Conservation (phyloP, 2,888 invertebrate species). For the Drosophila peninsularis region DNA sequence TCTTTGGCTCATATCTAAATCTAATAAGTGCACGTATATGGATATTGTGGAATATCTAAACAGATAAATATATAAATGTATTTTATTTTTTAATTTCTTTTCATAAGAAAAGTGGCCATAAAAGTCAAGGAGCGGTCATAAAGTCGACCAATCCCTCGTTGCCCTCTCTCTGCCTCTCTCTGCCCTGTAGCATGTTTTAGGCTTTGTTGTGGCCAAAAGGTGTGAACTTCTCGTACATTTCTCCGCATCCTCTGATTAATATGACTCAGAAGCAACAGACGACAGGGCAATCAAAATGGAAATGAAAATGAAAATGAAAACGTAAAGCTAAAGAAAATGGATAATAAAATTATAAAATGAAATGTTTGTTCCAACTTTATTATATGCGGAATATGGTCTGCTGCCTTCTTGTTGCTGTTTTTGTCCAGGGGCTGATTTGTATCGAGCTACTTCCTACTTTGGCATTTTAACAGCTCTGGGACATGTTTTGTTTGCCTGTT, state of each 20-base stretch:
- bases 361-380: constrained; percentile 64
- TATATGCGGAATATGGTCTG: constrained; percentile 33
- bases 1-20: constrained; percentile 67
- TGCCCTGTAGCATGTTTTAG: neutral
- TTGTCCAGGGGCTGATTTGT: constrained; percentile 29
- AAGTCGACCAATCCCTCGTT: constrained; percentile 53
- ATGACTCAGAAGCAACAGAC: constrained; percentile 54
- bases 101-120: constrained; percentile 69
- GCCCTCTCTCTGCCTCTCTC: neutral
- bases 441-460: constrained; percentile 13
- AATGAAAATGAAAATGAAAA: constrained; percentile 30
- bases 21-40: constrained; percentile 59
- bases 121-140: constrained; percentile 69
- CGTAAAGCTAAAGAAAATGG: constrained; percentile 53
- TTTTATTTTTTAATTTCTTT: constrained; percentile 67
- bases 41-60: constrained; percentile 18
- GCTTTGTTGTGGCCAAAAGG: constrained; percentile 73
- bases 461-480: constrained; percentile 16
- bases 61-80: constrained; percentile 34
- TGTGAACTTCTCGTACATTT: constrained; percentile 64
- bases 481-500: constrained; percentile 22
- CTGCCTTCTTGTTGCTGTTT: constrained; percentile 32
- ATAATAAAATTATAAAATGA: constrained; percentile 69
- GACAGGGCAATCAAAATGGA: constrained; percentile 55
- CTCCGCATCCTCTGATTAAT: constrained; percentile 58